Base-by-base conservation (phyloP, 1,140 invertebrate genomes). In the Pollicipes pollicipes region DNA sequence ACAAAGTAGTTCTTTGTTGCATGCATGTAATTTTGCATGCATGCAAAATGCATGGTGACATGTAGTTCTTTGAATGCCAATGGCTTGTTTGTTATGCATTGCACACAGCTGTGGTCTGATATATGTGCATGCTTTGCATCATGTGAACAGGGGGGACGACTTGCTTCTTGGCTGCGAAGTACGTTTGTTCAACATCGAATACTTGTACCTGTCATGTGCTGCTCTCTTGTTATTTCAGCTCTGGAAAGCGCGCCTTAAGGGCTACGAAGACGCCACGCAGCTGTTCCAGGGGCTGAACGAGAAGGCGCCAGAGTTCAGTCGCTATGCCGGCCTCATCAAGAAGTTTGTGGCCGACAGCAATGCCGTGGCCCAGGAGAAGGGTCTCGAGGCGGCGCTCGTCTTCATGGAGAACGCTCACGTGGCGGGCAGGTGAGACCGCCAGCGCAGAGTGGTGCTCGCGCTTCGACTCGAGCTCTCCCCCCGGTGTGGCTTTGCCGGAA, bases 281-380 rank as follows among this genome's bases (percentile, higher is more conserved):
- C 81, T 91, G 16, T 98, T 81, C 83, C 72, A 73, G 13, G 75
- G 79, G 27, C 79, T 78, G 72, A 92, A 97, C 82, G 93, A 96
- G 77, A 97, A 97, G 78, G 90, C 90, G 68, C 86, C 91, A 0
- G 94, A 97, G 78, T 97, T 94, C 85, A 88, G 85, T 71, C 95
- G 94, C 80, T 98, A 89, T 81, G 80, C 90, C 1, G 88, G 90
- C 6, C 81, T 97, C n/a, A 85, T 98, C 45, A 97, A 97, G 78
- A 97, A 97, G 80, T 93, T 98, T 85, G 93, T 97, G 0, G 83
- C 86, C 10, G 96, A 98, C 78, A 93, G 88, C 72, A 97, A 98
- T 89, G 94, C 88, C 58, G 86, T 90, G 31, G 94, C 94, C 1
- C 94, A 97, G 80, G 95, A 98, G 79, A 98, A 95, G 83, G 96